phyloP scores from a whole-genome alignment of 2,888 invertebrate genomes.

The Orchesellides sinensis region DNA sequence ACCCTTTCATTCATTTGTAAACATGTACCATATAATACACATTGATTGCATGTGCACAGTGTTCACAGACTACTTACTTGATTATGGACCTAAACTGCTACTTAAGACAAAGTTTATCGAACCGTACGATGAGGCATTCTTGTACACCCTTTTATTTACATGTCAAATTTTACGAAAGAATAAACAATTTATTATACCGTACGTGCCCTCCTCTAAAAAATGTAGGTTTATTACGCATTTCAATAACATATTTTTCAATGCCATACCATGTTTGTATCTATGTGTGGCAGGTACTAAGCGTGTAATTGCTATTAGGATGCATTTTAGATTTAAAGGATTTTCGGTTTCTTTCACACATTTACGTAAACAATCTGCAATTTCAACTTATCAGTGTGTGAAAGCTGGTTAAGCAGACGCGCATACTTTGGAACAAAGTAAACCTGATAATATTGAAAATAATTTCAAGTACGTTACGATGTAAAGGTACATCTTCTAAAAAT shows the following conservation, averaged over 20 bases:
- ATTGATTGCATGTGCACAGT: not conserved
- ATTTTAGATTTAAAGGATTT: too few species aligned
- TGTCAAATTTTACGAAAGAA: slow-evolving; percentile 46
- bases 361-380: slow-evolving; percentile 14
- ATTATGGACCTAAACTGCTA: not conserved
- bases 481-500: slow-evolving; percentile 15
- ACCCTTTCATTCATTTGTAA: slow-evolving; percentile 41
- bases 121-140: slow-evolving; percentile 1
- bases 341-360: slow-evolving; percentile 59
- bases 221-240: slow-evolving; percentile 46
- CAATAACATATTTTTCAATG: slow-evolving; percentile 62
- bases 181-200: slow-evolving; percentile 64
- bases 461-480: not conserved
- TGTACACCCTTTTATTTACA: slow-evolving; percentile 46
- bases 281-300: too few species aligned
- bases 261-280: too few species aligned
- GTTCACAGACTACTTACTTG: not conserved
- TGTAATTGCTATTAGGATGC: too few species aligned
- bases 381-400: slow-evolving; percentile 55
- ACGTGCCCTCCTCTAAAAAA: slow-evolving; percentile 47
- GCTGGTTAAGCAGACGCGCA: not conserved
- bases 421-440: not conserved
- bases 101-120: not conserved
- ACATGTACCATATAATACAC: too few species aligned
- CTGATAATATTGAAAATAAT: not conserved